Conservation (phyloP, 1,140 invertebrate genomes). For the Nomia melanderi region DNA sequence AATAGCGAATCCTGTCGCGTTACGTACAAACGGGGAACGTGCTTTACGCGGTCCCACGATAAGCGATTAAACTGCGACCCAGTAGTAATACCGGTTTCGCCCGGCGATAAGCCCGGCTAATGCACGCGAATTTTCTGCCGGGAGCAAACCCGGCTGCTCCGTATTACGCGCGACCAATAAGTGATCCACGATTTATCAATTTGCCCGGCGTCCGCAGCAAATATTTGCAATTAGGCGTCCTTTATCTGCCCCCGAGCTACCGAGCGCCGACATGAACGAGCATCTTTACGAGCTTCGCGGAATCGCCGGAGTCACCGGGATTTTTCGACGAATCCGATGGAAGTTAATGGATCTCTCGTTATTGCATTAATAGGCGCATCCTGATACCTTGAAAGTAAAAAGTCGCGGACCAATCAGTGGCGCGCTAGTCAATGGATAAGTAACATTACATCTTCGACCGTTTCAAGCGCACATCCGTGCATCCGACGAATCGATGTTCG, state of each 20-base stretch:
- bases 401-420: too few relatives aligned
- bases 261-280: not conserved
- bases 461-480: too few relatives aligned
- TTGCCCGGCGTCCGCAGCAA: not conserved
- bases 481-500: too few relatives aligned
- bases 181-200: slow-evolving; percentile 2
- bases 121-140: slow-evolving; percentile 25
- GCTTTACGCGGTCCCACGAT: slow-evolving; percentile 60
- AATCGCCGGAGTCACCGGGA: not conserved
- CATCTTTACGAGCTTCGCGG: not conserved
- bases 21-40: slow-evolving; percentile 45
- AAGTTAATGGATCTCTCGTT: too few relatives aligned
- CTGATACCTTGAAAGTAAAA: too few relatives aligned
- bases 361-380: too few relatives aligned
- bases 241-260: not conserved
- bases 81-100: slow-evolving; percentile 23
- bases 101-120: slow-evolving; percentile 41
- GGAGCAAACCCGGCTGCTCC: not conserved
- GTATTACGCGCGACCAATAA: slow-evolving; percentile 1
- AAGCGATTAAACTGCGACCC: slow-evolving; percentile 54
- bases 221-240: not conserved
- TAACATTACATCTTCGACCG: too few relatives aligned
- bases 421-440: too few relatives aligned
- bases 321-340: too few relatives aligned
- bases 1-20: slow-evolving; percentile 55